Evolutionary conservation across 2,797 vertebrate species (phyloP), one percentile per base, ranked within the genome.

Genomic region (Lophotriccus pileatus): DNA sequence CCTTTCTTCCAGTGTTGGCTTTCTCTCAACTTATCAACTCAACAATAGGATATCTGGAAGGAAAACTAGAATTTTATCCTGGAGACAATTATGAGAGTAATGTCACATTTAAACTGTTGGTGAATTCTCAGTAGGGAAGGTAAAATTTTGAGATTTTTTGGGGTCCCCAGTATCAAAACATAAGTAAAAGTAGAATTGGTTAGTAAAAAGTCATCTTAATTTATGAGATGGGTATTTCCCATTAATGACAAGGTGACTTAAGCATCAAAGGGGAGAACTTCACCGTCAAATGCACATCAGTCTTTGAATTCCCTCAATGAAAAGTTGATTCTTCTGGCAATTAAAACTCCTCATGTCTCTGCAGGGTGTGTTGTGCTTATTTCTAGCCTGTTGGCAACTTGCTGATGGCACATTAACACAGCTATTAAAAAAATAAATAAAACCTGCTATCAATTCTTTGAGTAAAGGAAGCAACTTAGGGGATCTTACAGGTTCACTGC

Each of bases 251-350:
- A 60, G 0, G 24, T 28, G 55, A n/a, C 5, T 69, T 55, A 23
- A 55, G 2, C 6, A 60, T 43, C 11, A 67, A 68, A 86, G 63
- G 3, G 6, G 10, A 46, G 30, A 70, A 46, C 7, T 58, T 85
- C 10, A n/a, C 7, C 11, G 68, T 7, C 13, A 72, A 58, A 72
- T 28, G 22, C 9, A 36, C 0, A 19, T 2, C 6, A 2, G 7
- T 28, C 6, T 22, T 68, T n/a, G 28, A 94, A 70, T 3, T n/a
- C 11, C 2, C 2, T 5, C 23, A 44, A 22, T 8, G 19, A 58
- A 70, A 87, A 79, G 11, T 37, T 84, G 4, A 24, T 69, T 66
- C 12, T 74, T 20, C 22, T 16, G 12, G 24, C 14, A 78, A 53
- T 67, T 85, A 85, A 25, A 81, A 8, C 10, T 6, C 1, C 39